phyloP scores from a whole-genome alignment of 2,113 vertebrate genomes.

The Paratilapia polleni region DNA sequence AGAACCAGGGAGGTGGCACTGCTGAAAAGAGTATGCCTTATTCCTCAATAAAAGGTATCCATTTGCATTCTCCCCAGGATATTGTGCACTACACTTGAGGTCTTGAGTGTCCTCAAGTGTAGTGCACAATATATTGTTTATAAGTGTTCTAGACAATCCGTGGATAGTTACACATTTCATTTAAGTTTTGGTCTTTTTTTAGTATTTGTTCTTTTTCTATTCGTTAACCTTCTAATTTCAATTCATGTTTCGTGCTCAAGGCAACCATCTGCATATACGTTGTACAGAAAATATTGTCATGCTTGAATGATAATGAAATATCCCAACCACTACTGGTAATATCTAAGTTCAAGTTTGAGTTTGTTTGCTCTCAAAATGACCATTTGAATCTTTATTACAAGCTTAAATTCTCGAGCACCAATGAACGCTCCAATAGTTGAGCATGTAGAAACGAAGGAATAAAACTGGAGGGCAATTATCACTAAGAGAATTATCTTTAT shows the following conservation, averaged over 20 bases:
- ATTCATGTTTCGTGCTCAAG: conserved; percentile 47
- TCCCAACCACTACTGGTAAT: conserved; percentile 19
- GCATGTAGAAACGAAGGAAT: background rate
- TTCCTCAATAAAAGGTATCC: conserved; percentile 37
- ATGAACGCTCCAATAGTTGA: background rate
- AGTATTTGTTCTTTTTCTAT: conserved; percentile 10
- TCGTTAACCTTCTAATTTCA: conserved; percentile 13
- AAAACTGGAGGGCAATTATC: background rate
- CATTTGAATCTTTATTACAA: background rate
- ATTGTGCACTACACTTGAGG: background rate
- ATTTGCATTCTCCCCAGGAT: conserved; percentile 44
- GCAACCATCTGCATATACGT: conserved; percentile 56
- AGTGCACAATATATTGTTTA: background rate
- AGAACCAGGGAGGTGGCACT: conserved; percentile 34
- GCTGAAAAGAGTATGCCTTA: conserved; percentile 31
- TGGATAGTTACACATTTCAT: conserved; percentile 58
- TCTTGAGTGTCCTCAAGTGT: conserved; percentile 10
- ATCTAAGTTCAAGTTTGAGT: conserved; percentile 6
- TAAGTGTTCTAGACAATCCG: conserved; percentile 25
- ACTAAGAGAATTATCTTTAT: background rate
- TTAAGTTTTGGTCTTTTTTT: conserved; percentile 49
- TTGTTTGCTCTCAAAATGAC: background rate
- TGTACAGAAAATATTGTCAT: conserved; percentile 60
- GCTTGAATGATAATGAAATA: conserved; percentile 56
- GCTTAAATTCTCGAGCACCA: background rate